Conservation (phyloP, 2,888 invertebrate species). For the Eupithecia exiguata region DNA sequence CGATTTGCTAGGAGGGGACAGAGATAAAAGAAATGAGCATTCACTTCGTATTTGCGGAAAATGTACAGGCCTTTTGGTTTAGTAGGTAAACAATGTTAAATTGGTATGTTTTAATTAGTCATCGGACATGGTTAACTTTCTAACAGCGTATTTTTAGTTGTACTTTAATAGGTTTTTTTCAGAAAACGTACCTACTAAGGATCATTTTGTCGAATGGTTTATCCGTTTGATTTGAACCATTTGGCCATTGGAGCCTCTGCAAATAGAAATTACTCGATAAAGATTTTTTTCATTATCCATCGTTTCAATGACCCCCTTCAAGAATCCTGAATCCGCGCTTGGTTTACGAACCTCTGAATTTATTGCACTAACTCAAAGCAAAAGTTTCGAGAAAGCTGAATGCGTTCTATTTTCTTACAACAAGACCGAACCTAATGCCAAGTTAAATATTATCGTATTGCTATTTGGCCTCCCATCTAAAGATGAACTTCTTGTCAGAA, state of each 20-base stretch:
- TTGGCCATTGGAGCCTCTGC: neutral
- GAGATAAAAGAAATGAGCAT: neutral
- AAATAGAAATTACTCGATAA: neutral
- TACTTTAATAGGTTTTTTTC: neutral
- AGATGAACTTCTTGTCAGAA: conserved; percentile 19
- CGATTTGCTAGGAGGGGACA: neutral
- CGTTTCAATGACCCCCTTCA: neutral
- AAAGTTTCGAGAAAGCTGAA: conserved; percentile 32
- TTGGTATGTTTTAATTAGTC: too few species aligned
- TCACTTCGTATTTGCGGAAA: neutral
- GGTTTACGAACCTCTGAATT: conserved; percentile 19
- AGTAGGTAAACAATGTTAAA: neutral
- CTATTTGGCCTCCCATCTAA: conserved; percentile 24
- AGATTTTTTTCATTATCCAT: neutral
- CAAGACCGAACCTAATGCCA: conserved; percentile 19
- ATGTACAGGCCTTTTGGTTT: neutral
- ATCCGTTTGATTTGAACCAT: neutral
- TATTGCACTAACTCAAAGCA: conserved; percentile 14
- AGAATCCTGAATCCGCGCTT: neutral
- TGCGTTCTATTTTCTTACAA: conserved; percentile 27
- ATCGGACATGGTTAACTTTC: neutral
- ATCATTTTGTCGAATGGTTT: neutral
- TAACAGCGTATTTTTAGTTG: neutral
- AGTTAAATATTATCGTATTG: conserved; percentile 7
- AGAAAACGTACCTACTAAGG: neutral